Conservation (phyloP, 2,113 vertebrate species). For the Furnarius figulus region DNA sequence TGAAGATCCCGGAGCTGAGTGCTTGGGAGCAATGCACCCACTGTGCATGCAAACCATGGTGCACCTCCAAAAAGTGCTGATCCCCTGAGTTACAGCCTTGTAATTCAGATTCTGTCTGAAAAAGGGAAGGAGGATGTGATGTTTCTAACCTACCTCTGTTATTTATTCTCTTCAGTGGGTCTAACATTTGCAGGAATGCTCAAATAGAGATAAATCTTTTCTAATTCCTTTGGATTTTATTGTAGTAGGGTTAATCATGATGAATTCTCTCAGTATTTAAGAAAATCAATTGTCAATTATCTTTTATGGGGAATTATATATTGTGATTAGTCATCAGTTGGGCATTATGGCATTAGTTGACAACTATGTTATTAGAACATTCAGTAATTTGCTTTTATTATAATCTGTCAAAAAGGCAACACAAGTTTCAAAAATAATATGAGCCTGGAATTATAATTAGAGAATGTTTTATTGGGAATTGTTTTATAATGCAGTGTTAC, state of each 20-base stretch:
- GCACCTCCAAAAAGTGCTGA: neutral
- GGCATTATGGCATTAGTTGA: slow-evolving; percentile 56
- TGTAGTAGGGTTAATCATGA: slow-evolving; percentile 57
- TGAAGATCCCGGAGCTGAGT: neutral
- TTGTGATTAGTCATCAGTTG: slow-evolving; percentile 49
- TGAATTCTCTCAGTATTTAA: slow-evolving; percentile 70
- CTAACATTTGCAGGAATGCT: slow-evolving; percentile 59
- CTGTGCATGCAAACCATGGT: neutral
- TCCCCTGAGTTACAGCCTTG: neutral
- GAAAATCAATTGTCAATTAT: slow-evolving; percentile 73
- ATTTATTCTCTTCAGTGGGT: slow-evolving; percentile 11
- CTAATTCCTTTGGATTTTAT: slow-evolving; percentile 65
- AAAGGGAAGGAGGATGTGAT: neutral
- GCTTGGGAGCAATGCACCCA: accelerated
- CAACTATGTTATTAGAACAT: slow-evolving; percentile 68
- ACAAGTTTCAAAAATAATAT: slow-evolving; percentile 58
- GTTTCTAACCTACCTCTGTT: slow-evolving; percentile 20
- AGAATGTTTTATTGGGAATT: slow-evolving; percentile 53
- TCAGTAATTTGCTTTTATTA: slow-evolving; percentile 71
- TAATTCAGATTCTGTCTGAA: neutral
- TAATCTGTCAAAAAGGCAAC: slow-evolving; percentile 66
- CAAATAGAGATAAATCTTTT: slow-evolving; percentile 64
- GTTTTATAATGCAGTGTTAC: slow-evolving; percentile 11
- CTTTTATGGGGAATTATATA: slow-evolving; percentile 65
- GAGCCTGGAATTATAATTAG: slow-evolving; percentile 62